These are phyloP conservation scores for Microplitis manilae DNA, from an alignment of 2,888 invertebrate species.

Conservation along the genomic window DNA sequence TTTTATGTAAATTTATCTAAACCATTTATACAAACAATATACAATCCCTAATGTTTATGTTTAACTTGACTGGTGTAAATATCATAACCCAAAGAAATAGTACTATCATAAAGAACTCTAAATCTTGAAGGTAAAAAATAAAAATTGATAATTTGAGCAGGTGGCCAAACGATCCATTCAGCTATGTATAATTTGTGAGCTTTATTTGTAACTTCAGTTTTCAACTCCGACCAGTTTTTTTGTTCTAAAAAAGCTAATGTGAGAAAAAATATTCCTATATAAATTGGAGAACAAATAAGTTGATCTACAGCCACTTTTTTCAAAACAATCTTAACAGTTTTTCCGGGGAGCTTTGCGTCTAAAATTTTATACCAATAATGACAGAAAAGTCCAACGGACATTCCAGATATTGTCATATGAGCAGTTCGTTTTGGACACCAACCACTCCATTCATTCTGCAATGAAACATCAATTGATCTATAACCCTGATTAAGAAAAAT, in stretches of 20 bases:
- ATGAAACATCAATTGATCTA: not conserved
- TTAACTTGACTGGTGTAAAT: conserved; percentile 87
- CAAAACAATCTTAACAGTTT: conserved; percentile 77
- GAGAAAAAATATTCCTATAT: conserved; percentile 84
- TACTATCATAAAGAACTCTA: conserved; percentile 90
- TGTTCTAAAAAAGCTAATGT: conserved; percentile 83
- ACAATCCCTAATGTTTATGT: conserved; percentile 67
- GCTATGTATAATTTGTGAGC: conserved; percentile 85
- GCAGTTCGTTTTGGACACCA: conserved; percentile 78
- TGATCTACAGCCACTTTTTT: conserved; percentile 90
- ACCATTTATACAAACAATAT: not conserved
- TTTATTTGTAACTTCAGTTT: conserved; percentile 81
- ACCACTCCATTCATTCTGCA: conserved; percentile 72
- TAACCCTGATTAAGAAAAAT: not conserved
- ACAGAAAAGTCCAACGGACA: conserved; percentile 83
- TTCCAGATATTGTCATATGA: conserved; percentile 86
- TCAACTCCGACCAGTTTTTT: conserved; percentile 76
- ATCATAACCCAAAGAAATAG: conserved; percentile 89
- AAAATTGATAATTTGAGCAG: conserved; percentile 94
- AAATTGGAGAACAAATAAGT: conserved; percentile 85
- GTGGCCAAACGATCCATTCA: conserved; percentile 95
- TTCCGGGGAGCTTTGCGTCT: conserved; percentile 82
- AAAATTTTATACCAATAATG: conserved; percentile 90
- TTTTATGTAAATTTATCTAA: not conserved
- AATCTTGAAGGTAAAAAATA: conserved; percentile 86